Evolutionary conservation across 2,888 invertebrate genomes (phyloP).

Genomic region (Ptilodon capucinus): DNA sequence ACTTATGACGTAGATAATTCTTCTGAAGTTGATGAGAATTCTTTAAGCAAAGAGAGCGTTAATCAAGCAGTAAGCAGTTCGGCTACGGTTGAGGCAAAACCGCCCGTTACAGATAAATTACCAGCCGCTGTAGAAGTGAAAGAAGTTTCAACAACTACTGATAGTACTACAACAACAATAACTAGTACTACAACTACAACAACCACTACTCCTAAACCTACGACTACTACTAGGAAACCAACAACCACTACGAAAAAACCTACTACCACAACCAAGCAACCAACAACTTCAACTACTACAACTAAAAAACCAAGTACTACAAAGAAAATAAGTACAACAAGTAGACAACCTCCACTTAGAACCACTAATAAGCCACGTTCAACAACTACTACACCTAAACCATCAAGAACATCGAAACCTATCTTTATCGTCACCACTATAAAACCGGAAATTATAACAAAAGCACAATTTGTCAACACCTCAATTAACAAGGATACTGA

Average conservation of each 20-base stretch:
- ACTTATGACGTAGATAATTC: conserved; percentile 56
- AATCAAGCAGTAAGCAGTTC: conserved; percentile 45
- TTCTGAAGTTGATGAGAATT: conserved; percentile 46
- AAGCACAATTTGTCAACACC: conserved; percentile 24
- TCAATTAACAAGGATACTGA: conserved; percentile 29
- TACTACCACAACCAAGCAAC: conserved; percentile 19
- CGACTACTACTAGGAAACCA: conserved; percentile 23
- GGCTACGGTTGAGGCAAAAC: conserved; percentile 31
- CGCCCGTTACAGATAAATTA: conserved; percentile 31
- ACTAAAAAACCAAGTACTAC: conserved; percentile 7
- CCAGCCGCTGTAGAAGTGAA: conserved; percentile 23
- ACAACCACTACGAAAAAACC: conserved; percentile 16
- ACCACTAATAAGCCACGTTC: conserved; percentile 5
- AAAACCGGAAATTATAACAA: conserved; percentile 26
- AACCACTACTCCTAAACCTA: conserved; percentile 17
- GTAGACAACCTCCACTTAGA: conserved; percentile 7
- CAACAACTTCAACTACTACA: conserved; percentile 12
- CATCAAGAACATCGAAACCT: conserved; percentile 15
- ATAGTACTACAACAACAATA: conserved; percentile 28
- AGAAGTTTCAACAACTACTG: conserved; percentile 24
- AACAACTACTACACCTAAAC: conserved; percentile 21
- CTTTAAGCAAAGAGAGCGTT: conserved; percentile 58
- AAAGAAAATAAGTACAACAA: background rate
- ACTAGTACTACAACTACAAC: conserved; percentile 28
- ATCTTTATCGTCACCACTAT: conserved; percentile 21